phyloP scores from a whole-genome alignment of 2,888 invertebrate genomes.

The Sympetrum striolatum region DNA sequence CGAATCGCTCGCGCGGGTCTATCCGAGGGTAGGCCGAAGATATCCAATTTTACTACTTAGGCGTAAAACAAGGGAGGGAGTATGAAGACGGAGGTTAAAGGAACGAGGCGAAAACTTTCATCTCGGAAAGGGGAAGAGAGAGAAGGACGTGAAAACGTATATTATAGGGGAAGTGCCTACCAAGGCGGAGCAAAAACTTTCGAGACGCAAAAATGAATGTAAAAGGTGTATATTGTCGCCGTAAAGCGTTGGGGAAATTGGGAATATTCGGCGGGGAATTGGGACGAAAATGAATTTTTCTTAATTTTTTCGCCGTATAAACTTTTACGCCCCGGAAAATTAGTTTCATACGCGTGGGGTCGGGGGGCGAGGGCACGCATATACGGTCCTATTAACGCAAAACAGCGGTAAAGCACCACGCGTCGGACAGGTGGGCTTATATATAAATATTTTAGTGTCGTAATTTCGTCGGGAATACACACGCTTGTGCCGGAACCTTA shows the following conservation, averaged over 20 bases:
- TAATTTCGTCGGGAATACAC: too few relatives aligned
- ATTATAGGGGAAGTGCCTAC: neutral
- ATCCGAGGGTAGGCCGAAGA: neutral
- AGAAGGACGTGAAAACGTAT: neutral
- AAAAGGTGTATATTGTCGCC: neutral
- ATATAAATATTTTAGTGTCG: too few relatives aligned
- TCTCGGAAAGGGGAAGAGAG: neutral
- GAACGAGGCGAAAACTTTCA: slow-evolving; percentile 39
- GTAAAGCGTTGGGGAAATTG: neutral
- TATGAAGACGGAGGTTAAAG: neutral
- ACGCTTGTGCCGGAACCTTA: too few relatives aligned
- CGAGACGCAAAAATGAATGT: neutral
- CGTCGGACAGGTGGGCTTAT: too few relatives aligned
- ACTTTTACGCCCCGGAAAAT: neutral
- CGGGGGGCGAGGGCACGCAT: too few relatives aligned
- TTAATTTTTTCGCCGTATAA: neutral
- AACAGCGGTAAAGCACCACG: too few relatives aligned
- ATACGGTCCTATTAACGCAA: too few relatives aligned
- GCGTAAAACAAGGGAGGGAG: neutral
- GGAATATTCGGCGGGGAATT: neutral
- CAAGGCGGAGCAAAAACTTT: neutral
- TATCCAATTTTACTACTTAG: neutral
- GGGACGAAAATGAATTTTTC: neutral
- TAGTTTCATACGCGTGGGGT: neutral
- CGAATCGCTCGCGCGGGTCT: neutral